Evolutionary conservation across 1,140 invertebrate species (phyloP).

Genomic region (Atta texana): DNA sequence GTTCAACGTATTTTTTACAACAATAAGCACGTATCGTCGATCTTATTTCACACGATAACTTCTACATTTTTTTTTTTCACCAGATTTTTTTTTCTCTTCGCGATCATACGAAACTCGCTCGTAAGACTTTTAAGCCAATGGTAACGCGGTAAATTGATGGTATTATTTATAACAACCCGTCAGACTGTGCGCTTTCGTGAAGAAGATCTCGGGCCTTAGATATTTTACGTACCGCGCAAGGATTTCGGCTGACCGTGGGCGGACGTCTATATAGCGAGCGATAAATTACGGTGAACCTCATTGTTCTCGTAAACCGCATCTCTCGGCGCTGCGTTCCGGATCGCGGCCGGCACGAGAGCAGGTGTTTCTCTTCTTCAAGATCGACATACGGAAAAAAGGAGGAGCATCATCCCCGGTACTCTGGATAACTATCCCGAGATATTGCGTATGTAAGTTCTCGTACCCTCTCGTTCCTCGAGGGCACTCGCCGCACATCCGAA

Average conservation of each 20-base stretch:
- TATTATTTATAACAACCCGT: conserved; percentile 48
- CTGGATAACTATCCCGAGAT: conserved; percentile 31
- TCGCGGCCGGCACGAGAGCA: conserved; percentile 42
- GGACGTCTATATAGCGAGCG: conserved; percentile 51
- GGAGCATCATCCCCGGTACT: conserved; percentile 4
- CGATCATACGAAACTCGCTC: background rate
- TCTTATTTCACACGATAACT: background rate
- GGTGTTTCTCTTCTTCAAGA: conserved; percentile 66
- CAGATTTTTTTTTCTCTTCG: background rate
- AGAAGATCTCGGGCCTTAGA: conserved; percentile 41
- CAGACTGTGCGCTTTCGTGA: conserved; percentile 19
- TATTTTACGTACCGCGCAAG: conserved; percentile 36
- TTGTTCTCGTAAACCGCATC: conserved; percentile 70
- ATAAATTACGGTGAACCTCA: conserved; percentile 67
- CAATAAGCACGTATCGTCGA: background rate
- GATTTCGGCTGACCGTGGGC: conserved; percentile 55
- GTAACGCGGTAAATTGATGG: conserved; percentile 44
- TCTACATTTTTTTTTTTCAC: background rate
- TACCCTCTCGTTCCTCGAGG: conserved; percentile 52
- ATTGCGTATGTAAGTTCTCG: conserved; percentile 36
- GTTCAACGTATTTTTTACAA: conserved; percentile 19
- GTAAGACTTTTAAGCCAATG: conserved; percentile 22
- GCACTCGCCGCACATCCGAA: conserved; percentile 63
- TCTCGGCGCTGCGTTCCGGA: conserved; percentile 23
- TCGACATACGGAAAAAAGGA: conserved; percentile 39